Base-by-base conservation (phyloP, 2,888 invertebrate species). In the Smittia aterrima region DNA sequence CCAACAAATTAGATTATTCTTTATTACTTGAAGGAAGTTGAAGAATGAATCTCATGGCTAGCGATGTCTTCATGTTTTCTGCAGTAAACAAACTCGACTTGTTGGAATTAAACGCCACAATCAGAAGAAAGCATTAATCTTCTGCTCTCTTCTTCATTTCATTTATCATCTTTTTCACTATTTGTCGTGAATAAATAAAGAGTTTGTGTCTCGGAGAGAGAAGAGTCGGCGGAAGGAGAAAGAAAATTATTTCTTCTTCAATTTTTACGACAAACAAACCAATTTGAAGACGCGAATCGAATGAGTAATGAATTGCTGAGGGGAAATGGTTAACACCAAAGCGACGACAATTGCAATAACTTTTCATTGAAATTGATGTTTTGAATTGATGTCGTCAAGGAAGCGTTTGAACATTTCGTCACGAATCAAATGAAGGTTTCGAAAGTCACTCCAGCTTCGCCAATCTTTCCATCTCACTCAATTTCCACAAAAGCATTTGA, bases 321-420 rank as follows among this genome's bases (percentile, higher is more conserved):
- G 47, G 47, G 47, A 47, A 47, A 47, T 47, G 47, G 47, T 47
- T 47, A 47, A 47, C 47, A 47, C 16, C 16, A n/a, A 47, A 47
- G n/a, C 47, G 47, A n/a, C n/a, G n/a, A n/a, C 47, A 47, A 47
- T 47, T n/a, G 47, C 47, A 47, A 47, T 47, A 47, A 47, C 47
- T 47, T 47, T 47, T 47, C 16, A 47, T 47, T n/a, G 47, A 16
- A 47, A 47, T 47, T 16, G 16, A 47, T n/a, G 47, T 47, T 47
- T 11, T 47, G 47, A 47, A 47, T 47, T 47, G 11, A 11, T 47
- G 47, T 16, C 16, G 11, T 47, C 47, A n/a, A 47, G 11, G 47
- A 16, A 7, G 38, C 38, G 9, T 38, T 38, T n/a, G n/a, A n/a
- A n/a, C n/a, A n/a, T n/a, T n/a, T n/a, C n/a, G n/a, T n/a, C n/a